Evolutionary conservation across 2,113 vertebrate species (phyloP).

Genomic region (Aleadryas rufinucha): DNA sequence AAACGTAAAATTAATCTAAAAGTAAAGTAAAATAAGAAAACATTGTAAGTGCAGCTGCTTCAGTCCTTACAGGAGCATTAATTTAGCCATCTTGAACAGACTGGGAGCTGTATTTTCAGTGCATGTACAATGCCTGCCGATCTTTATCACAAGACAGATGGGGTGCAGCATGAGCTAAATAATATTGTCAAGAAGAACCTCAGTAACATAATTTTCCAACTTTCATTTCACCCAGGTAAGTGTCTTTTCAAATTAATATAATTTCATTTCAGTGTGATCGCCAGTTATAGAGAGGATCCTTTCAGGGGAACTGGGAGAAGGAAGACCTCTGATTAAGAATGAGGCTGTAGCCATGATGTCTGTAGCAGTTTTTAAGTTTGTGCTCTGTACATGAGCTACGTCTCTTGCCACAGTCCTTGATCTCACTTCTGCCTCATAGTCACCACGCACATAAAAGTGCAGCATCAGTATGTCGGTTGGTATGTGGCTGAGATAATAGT

Average conservation of each 20-base stretch:
- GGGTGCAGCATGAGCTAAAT: background rate
- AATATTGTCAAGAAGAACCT: background rate
- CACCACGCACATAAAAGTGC: background rate
- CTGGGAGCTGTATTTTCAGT: background rate
- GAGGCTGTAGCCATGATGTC: background rate
- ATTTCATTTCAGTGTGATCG: background rate
- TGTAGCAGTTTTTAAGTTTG: background rate
- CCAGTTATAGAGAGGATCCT: background rate
- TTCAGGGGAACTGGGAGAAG: background rate
- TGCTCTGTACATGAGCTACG: background rate
- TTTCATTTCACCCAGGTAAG: background rate
- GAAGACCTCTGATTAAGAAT: background rate
- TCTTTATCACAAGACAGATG: background rate
- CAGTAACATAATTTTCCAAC: background rate
- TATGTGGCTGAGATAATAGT: background rate
- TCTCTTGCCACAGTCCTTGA: background rate
- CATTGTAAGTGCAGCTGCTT: background rate
- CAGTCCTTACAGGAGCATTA: background rate
- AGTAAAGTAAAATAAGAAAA: background rate
- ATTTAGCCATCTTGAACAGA: background rate
- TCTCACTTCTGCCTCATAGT: background rate
- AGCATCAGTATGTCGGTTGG: background rate
- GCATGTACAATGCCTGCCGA: background rate
- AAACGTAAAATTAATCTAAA: background rate
- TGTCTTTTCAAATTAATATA: background rate